Evolutionary conservation across 2,797 vertebrate species (phyloP), one percentile per base, ranked within the genome.

Genomic region (Podargus strigoides): DNA sequence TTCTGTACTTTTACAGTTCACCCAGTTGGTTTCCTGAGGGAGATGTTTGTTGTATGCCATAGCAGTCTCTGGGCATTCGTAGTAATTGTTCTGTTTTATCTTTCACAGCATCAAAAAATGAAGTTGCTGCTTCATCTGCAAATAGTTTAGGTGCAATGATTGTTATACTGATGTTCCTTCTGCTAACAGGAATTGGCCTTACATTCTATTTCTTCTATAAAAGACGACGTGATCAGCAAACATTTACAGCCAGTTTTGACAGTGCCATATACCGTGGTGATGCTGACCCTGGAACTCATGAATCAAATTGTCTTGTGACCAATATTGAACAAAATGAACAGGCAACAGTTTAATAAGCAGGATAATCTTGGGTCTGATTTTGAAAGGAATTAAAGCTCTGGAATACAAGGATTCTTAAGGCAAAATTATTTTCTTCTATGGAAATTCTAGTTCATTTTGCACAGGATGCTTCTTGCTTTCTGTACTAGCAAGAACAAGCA

Each of bases 281-380:
- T 79, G 94, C 96, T 17, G 93, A 97, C n/a, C 96, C 94, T 84
- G 88, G 92, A 34, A 91, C 95, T 5, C 96, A 98, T 16, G 98
- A 99, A 92, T 98, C 98, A 77, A 98, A 98, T 78, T 98, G 96
- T 58, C 97, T 98, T 60, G 98, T 98, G 46, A 97, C 94, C 41
- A 98, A 98, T 92, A 98, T 98, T 55, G 98, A 99, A 95, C 97
- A 98, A 96, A 99, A 99, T 79, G 98, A 99, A 87, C 93, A 98
- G 49, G 97, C 97, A 62, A 97, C 97, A 32, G 32, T 96, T 76
- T 96, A 87, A 80, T 55, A 44, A 56, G 21, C 39, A 56, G 62
- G 22, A 8, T 50, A 64, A 62, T 36, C 60, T 36, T 52, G 36
- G 26, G 50, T 28, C 32, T 76, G 32, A 46, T 81, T 87, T 87